Conservation (phyloP, 2,113 vertebrate genomes). For the Sebastes schlegelii region DNA sequence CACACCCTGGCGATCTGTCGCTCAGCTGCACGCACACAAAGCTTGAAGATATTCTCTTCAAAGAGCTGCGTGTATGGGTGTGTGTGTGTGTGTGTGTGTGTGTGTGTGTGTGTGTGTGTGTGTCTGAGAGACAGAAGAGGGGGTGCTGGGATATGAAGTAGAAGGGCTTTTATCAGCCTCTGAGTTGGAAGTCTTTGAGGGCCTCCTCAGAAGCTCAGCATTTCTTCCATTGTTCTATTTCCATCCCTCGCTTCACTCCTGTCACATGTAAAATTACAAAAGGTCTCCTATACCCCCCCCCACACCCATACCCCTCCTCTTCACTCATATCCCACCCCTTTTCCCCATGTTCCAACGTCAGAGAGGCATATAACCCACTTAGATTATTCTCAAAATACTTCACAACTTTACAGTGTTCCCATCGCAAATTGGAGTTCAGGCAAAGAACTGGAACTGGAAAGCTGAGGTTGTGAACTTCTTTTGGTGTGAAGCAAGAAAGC, state of each 20-base stretch:
- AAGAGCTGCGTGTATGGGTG: conserved; percentile 59
- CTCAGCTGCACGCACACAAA: conserved; percentile 68
- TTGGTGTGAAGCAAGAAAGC: conserved; percentile 32
- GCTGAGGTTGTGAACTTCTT: conserved; percentile 72
- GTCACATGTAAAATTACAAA: conserved; percentile 86
- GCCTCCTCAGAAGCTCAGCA: conserved; percentile 82
- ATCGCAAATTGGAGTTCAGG: conserved; percentile 66
- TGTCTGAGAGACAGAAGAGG: conserved; percentile 58
- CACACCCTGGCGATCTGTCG: conserved; percentile 80
- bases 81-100: conserved; percentile 44
- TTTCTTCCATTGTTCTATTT: conserved; percentile 86
- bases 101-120: conserved; percentile 47
- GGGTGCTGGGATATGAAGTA: conserved; percentile 78
- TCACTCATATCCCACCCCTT: conserved; percentile 61
- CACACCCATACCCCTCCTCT: conserved; percentile 31
- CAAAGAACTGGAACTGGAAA: conserved; percentile 57
- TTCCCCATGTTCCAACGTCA: conserved; percentile 73
- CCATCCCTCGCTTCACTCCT: conserved; percentile 81
- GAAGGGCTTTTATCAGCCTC: conserved; percentile 84
- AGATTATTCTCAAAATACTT: conserved; percentile 80
- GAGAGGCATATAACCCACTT: conserved; percentile 81
- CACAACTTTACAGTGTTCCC: conserved; percentile 73
- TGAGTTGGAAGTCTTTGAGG: conserved; percentile 84
- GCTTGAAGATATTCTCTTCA: conserved; percentile 79
- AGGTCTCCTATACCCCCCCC: conserved; percentile 69